Percentiles rank a stretch among this genome's conserved stretches.
Evolutionary conservation across 2,888 invertebrate genomes (phyloP).

Genomic region (Epistrophe eligans): DNA sequence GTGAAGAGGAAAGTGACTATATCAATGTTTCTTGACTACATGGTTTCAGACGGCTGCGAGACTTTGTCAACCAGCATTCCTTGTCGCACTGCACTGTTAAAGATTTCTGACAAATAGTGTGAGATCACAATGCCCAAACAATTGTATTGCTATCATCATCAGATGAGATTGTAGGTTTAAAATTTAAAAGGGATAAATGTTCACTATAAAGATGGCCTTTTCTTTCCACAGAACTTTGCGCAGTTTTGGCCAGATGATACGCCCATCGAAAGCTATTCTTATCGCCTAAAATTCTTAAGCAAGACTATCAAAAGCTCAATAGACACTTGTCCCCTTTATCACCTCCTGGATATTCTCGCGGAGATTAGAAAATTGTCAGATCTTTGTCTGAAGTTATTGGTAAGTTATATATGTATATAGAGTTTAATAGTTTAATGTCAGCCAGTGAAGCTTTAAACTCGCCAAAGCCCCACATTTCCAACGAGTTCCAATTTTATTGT

Average conservation of each 20-base stretch:
- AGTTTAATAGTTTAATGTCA: no score
- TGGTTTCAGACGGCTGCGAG: constrained; percentile 92
- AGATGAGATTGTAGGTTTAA: constrained; percentile 86
- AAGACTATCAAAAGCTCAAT: constrained; percentile 87
- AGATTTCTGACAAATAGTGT: constrained; percentile 98
- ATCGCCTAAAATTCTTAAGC: constrained; percentile 89
- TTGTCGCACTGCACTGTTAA: constrained; percentile 89
- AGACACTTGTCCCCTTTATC: no score
- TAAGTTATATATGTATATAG: no score
- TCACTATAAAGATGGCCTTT: constrained; percentile 22
- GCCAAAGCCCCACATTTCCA: no score
- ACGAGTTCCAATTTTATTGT: no score
- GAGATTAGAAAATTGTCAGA: constrained; percentile 99
- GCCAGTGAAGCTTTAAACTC: no score
- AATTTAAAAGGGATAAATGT: neutral
- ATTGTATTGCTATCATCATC: constrained; percentile 91
- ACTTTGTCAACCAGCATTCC: constrained; percentile 98
- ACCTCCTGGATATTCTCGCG: constrained; percentile 96
- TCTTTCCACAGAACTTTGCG: constrained; percentile 88
- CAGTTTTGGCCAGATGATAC: constrained; percentile 95
- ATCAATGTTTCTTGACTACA: constrained; percentile 96
- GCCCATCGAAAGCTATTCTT: constrained; percentile 89
- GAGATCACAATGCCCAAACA: constrained; percentile 97
- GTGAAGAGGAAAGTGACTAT: constrained; percentile 96
- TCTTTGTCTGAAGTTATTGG: constrained; percentile 96